A percentile compares a stretch with the other conserved stretches of the same genome.
Evolutionary conservation across 1,140 invertebrate species (phyloP).

Genomic region (Hesperophylax magnus): DNA sequence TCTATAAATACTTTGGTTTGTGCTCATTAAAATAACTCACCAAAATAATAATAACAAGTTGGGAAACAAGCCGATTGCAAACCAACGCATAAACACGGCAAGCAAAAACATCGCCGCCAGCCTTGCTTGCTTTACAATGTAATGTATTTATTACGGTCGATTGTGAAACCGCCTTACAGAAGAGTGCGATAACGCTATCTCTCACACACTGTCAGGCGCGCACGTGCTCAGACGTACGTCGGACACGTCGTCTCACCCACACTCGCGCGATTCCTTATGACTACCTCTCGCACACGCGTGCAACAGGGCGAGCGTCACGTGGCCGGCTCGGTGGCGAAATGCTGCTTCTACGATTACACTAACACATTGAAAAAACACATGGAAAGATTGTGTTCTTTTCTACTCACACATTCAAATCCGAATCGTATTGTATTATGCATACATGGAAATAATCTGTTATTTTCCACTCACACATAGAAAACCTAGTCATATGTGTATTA

Average conservation of each 20-base stretch:
- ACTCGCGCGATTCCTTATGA: background rate
- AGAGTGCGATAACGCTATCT: slow-evolving; percentile 25
- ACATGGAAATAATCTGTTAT: no score
- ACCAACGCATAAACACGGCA: background rate
- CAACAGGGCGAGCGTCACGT: slow-evolving; percentile 9
- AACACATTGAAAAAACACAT: no score
- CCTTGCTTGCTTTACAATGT: background rate
- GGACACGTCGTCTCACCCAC: background rate
- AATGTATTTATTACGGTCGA: background rate
- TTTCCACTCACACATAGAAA: no score
- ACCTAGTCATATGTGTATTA: no score
- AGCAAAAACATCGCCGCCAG: background rate
- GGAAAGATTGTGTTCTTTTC: no score
- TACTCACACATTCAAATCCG: no score
- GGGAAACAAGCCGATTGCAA: background rate
- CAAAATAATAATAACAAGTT: background rate
- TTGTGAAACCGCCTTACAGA: background rate
- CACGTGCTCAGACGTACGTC: slow-evolving; percentile 25
- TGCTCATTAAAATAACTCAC: background rate
- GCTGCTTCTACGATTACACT: no score
- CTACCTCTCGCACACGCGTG: background rate
- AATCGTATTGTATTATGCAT: no score
- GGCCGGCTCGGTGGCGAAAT: background rate
- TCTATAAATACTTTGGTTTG: background rate
- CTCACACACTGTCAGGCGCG: background rate